Conservation (phyloP, 2,888 invertebrate species). For the Drepanosiphum platanoidis region DNA sequence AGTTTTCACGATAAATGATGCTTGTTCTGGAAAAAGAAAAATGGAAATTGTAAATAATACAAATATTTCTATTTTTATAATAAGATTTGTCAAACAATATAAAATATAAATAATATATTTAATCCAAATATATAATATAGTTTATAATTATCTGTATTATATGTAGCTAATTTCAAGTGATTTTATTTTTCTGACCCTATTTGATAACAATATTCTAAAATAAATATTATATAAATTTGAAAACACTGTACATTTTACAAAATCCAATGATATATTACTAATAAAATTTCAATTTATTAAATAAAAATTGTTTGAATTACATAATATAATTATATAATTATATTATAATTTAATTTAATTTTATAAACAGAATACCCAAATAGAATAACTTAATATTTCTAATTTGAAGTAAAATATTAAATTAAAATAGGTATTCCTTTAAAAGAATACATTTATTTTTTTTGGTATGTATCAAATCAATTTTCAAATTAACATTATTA, state of each 20-base stretch:
- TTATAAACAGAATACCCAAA: not conserved
- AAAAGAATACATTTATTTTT: too few species aligned
- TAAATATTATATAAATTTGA: not conserved
- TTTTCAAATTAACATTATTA: too few species aligned
- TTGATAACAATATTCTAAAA: not conserved
- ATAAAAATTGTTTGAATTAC: not conserved
- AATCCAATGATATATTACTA: not conserved
- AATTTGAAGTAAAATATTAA: not conserved
- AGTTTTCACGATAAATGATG: slow-evolving; percentile 41
- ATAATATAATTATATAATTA: not conserved
- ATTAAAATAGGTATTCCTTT: too few species aligned
- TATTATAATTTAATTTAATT: not conserved
- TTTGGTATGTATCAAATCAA: too few species aligned
- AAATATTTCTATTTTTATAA: not conserved
- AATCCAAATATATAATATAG: not conserved
- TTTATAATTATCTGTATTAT: not conserved
- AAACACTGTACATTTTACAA: not conserved
- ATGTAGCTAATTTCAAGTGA: not conserved
- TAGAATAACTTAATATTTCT: not conserved
- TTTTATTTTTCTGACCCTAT: not conserved
- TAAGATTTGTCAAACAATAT: not conserved
- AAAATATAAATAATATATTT: too few species aligned
- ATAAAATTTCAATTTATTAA: not conserved
- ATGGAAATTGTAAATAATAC: slow-evolving; percentile 43
- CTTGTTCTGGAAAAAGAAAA: slow-evolving; percentile 61